Evolutionary conservation across 2,888 invertebrate genomes (phyloP), one percentile per base, ranked within the genome.

Genomic region (Xestia rhomboidea): DNA sequence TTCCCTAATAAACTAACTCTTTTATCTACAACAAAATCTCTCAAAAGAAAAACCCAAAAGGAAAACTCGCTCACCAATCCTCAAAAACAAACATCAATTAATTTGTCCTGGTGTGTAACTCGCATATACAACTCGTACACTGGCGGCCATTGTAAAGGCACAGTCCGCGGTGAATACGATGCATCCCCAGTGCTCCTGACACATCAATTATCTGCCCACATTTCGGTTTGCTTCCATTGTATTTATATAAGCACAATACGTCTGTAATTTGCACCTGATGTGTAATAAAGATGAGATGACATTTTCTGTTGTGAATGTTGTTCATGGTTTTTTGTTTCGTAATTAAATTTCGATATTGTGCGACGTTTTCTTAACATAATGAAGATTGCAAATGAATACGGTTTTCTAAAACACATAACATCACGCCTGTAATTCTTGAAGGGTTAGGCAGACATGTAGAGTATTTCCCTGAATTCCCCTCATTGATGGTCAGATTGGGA

Each of bases 131-230:
- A 82, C 75, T 73, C 70, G 84, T 79, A 83, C 79, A 77, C 81
- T 72, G 46, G 68, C 41, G 70, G 60, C 71, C 82, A 84, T 88
- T 89, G 85, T 88, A 69, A 81, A 77, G 79, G 84, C 80, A 66
- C 73, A 75, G 83, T 73, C 70, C 81, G 73, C 81, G 82, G 81
- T 83, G 78, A 82, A 82, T 82, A 81, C 83, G 86, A 83, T 87
- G 87, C 87, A 87, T 77, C 78, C 79, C 57, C 76, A 71, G 89
- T 93, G 93, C 86, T 79, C 46, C 89, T 92, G 93, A 93, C 93
- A 92, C 87, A 87, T 92, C 92, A 93, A 93, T 93, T 93, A 93
- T 92, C 89, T 88, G 87, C 82, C 85, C 83, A 87, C 88, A 88
- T 90, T 89, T 88, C 86, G 86, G 89, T 75, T 63, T 87, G 85